phyloP scores from a whole-genome alignment of 2,888 invertebrate genomes.

The Timandra comae region DNA sequence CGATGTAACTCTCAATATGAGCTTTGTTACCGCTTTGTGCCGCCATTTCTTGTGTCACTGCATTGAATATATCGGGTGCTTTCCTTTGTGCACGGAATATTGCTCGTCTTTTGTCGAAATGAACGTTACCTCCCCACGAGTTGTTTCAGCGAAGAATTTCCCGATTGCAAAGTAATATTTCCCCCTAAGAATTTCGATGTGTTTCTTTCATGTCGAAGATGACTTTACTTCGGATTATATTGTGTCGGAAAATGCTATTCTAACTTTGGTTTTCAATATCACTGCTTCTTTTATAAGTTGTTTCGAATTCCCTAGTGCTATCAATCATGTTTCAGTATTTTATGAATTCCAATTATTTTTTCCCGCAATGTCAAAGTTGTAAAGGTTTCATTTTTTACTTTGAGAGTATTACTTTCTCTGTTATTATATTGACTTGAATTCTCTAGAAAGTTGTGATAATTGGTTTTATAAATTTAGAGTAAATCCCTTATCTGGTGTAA shows the following conservation, averaged over 20 bases:
- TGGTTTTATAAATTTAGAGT: constrained; percentile 27
- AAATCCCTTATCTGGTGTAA: constrained; percentile 53
- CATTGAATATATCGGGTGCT: constrained; percentile 75
- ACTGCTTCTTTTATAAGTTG: constrained; percentile 30
- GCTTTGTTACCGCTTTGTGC: constrained; percentile 73
- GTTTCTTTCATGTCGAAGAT: constrained; percentile 71
- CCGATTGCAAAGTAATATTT: constrained; percentile 77
- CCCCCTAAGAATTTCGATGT: constrained; percentile 73
- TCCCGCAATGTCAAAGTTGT: background rate
- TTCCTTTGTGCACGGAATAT: constrained; percentile 75
- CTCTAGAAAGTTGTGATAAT: background rate
- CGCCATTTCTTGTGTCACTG: constrained; percentile 75
- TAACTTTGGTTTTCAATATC: constrained; percentile 50
- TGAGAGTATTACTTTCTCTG: constrained; percentile 3
- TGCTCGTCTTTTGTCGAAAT: constrained; percentile 75
- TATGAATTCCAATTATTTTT: constrained; percentile 2
- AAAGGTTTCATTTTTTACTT: constrained; percentile 1
- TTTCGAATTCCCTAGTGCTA: constrained; percentile 26
- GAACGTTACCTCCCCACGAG: constrained; percentile 72
- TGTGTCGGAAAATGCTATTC: constrained; percentile 55
- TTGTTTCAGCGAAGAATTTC: constrained; percentile 73
- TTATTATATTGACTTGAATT: too few species aligned
- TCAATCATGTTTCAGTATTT: constrained; percentile 28
- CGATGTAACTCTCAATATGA: constrained; percentile 68
- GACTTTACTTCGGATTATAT: constrained; percentile 69